Conservation (phyloP, 2,888 invertebrate species). For the Drosophila leonis region DNA sequence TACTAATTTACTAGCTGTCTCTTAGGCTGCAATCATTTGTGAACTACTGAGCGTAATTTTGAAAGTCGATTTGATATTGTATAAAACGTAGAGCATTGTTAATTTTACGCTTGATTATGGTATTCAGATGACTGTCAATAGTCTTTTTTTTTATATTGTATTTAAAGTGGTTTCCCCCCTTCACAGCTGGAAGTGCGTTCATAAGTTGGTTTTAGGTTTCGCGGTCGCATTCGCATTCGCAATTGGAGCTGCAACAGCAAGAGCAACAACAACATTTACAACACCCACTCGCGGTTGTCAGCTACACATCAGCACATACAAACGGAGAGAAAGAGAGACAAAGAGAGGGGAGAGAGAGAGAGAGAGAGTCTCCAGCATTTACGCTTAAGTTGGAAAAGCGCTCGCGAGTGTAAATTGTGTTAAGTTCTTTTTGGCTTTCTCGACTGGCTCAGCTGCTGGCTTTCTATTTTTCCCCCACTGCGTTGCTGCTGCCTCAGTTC, state of each 20-base stretch:
- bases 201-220: conserved; percentile 60
- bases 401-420: conserved; percentile 78
- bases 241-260: conserved; percentile 69
- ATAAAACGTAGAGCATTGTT: conserved; percentile 13
- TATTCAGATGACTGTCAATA: conserved; percentile 27
- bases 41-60: neutral
- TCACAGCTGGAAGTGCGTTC: conserved; percentile 51
- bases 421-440: conserved; percentile 80
- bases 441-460: conserved; percentile 47
- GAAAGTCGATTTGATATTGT: conserved; percentile 23
- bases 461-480: conserved; percentile 60
- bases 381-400: conserved; percentile 73
- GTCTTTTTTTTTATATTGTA: conserved; percentile 2
- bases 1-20: conserved; percentile 3
- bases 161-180: conserved; percentile 7
- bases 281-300: conserved; percentile 77
- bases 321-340: conserved; percentile 9
- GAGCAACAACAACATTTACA: conserved; percentile 30
- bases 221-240: conserved; percentile 63
- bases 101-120: conserved; percentile 36
- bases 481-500: conserved; percentile 45
- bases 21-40: conserved; percentile 4
- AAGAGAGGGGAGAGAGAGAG: neutral
- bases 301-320: conserved; percentile 34
- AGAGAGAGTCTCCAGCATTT: conserved; percentile 56